Percentiles rank a stretch among this genome's conserved stretches.
phyloP scores from a whole-genome alignment of 2,888 invertebrate species.

The Formica aserva region DNA sequence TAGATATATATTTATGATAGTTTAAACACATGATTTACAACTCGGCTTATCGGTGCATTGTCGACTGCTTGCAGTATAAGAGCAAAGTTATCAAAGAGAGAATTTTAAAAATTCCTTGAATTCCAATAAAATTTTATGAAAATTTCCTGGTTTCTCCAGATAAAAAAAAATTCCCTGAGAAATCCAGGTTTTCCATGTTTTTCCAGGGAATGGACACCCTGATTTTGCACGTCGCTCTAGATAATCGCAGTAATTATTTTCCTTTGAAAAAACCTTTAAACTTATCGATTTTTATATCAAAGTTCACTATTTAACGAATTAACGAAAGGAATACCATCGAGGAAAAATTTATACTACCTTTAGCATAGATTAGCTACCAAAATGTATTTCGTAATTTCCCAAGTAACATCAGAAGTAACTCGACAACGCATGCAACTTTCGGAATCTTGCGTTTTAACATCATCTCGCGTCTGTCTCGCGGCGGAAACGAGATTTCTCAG shows the following conservation, averaged over 20 bases:
- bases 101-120: too few relatives aligned
- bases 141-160: too few relatives aligned
- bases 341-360: neutral
- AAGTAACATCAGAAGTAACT: slow-evolving; percentile 11
- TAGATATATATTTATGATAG: too few relatives aligned
- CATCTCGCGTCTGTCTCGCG: slow-evolving; percentile 23
- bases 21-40: too few relatives aligned
- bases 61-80: too few relatives aligned
- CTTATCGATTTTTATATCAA: neutral
- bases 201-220: too few relatives aligned
- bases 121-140: too few relatives aligned
- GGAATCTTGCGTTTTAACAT: slow-evolving; percentile 28
- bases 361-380: neutral
- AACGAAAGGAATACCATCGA: neutral
- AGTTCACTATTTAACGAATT: neutral
- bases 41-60: too few relatives aligned
- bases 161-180: too few relatives aligned
- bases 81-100: too few relatives aligned
- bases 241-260: neutral
- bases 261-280: neutral
- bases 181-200: too few relatives aligned
- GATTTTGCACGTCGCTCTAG: neutral
- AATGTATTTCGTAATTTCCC: neutral
- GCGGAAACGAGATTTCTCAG: slow-evolving; percentile 35
- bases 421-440: slow-evolving; percentile 1